Evolutionary conservation across 2,797 vertebrate genomes (phyloP), one percentile per base, ranked within the genome.

Genomic region (Poecilia wingei): DNA sequence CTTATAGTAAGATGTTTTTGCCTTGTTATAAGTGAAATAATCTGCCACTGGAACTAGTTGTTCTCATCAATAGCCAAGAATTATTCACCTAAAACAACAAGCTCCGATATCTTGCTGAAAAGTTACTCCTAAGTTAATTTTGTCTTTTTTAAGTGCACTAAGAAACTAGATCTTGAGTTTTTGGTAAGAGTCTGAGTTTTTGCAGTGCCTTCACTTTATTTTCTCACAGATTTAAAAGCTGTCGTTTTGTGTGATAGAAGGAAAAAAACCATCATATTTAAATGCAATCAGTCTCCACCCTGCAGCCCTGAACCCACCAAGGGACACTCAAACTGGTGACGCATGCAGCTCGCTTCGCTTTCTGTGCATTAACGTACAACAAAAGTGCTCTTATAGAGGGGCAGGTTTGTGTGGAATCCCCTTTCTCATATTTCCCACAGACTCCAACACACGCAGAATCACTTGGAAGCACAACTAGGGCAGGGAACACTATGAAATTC

Each of bases 301-400:
- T 78, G 83, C 84, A 87, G 93, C 91, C 90, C 92, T 91, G 89
- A 93, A 89, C 89, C 84, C 92, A 91, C 91, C 1, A 64, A 93
- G 90, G 88, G 91, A 75, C 89, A 81, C 80, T 89, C 89, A 84
- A 82, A 78, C 77, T 80, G 39, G 84, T 93, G 92, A 94, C 88
- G 87, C 89, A 93, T 82, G 74, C 28, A 77, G 79, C 73, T 82
- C 88, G 88, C 92, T 90, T 90, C 89, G 84, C 90, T 90, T 86
- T 83, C 83, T 88, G 81, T 83, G 72, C 77, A 68, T 70, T 74
- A 75, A 87, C 85, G 82, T 80, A 82, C 82, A 90, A 92, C 90
- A 91, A 91, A 92, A 91, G 91, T 87, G 88, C 89, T 86, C 87
- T 91, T 91, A 91, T 88, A 82, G 89, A 86, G 78, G 69, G 78